phyloP scores from a whole-genome alignment of 2,888 invertebrate species.

The Synanthedon vespiformis region DNA sequence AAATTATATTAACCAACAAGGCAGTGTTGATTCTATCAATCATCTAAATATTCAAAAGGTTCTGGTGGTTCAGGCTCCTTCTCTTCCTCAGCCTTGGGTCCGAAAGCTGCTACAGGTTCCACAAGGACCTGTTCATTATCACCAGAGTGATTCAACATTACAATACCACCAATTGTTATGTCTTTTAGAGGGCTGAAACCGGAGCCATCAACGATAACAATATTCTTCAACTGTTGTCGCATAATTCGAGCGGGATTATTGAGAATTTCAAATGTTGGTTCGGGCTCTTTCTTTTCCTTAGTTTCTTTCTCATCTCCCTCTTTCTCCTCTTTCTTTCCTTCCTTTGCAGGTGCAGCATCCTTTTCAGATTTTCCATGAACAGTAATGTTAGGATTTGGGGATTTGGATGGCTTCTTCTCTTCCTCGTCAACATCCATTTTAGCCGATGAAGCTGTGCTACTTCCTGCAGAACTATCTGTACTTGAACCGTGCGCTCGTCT shows the following conservation, averaged over 20 bases:
- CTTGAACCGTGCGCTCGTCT: slow-evolving; percentile 78
- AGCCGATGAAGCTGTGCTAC: slow-evolving; percentile 70
- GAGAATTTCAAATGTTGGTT: slow-evolving; percentile 91
- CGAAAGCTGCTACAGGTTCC: slow-evolving; percentile 92
- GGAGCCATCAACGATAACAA: slow-evolving; percentile 84
- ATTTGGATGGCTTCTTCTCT: slow-evolving; percentile 64
- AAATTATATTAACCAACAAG: not conserved
- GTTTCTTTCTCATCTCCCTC: slow-evolving; percentile 55
- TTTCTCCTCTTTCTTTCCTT: slow-evolving; percentile 61
- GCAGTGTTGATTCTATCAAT: slow-evolving; percentile 53
- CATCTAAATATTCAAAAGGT: slow-evolving; percentile 96
- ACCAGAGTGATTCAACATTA: slow-evolving; percentile 90
- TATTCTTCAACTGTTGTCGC: slow-evolving; percentile 87
- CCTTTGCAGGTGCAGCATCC: slow-evolving; percentile 51
- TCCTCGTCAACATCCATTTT: slow-evolving; percentile 92
- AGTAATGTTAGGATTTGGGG: slow-evolving; percentile 59
- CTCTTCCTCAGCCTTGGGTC: slow-evolving; percentile 92
- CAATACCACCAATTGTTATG: slow-evolving; percentile 93
- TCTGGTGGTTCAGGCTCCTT: slow-evolving; percentile 98
- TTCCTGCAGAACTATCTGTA: slow-evolving; percentile 73
- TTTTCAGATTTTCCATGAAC: slow-evolving; percentile 65
- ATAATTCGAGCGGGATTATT: slow-evolving; percentile 95
- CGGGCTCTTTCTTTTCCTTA: slow-evolving; percentile 84
- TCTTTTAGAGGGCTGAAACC: slow-evolving; percentile 91
- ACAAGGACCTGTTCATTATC: slow-evolving; percentile 87